Percentiles rank a stretch among this genome's conserved stretches.
Evolutionary conservation across 2,888 invertebrate genomes (phyloP).

Genomic region (Cabera pusaria): DNA sequence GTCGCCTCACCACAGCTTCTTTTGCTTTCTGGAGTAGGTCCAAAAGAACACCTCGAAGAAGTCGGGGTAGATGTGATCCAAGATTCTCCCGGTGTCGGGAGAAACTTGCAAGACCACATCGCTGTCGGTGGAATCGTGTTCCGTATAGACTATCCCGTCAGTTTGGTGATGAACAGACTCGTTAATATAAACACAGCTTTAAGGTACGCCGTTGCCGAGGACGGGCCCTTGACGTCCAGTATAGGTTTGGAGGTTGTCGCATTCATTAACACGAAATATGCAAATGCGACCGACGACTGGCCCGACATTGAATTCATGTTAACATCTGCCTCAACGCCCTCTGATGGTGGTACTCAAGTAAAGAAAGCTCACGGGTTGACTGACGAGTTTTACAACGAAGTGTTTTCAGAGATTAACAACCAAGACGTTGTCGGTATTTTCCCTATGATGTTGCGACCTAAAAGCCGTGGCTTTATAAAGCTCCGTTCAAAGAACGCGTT

Average conservation of each 20-base stretch:
- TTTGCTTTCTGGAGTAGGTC: constrained; percentile 95
- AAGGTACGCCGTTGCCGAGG: constrained; percentile 92
- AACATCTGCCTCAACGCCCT: constrained; percentile 91
- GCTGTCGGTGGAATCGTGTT: constrained; percentile 93
- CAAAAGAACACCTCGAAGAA: constrained; percentile 87
- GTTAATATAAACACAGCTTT: constrained; percentile 93
- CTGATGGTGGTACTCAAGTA: constrained; percentile 92
- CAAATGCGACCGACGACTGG: constrained; percentile 93
- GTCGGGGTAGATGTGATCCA: constrained; percentile 89
- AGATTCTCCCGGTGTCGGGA: constrained; percentile 92
- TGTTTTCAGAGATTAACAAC: constrained; percentile 88
- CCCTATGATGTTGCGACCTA: constrained; percentile 95
- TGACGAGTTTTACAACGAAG: constrained; percentile 91
- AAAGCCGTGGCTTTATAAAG: constrained; percentile 91
- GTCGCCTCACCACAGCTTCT: constrained; percentile 96
- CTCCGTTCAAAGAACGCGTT: constrained; percentile 87
- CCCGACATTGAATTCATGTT: constrained; percentile 96
- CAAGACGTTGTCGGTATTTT: constrained; percentile 91
- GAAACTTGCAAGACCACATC: constrained; percentile 95
- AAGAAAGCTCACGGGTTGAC: constrained; percentile 91
- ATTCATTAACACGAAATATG: constrained; percentile 94
- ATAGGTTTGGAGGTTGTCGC: constrained; percentile 94
- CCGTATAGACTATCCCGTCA: constrained; percentile 90
- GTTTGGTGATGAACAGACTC: constrained; percentile 90
- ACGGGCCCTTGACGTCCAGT: constrained; percentile 93